These are phyloP conservation scores for Seriola aureovittata DNA, from an alignment of 2,113 vertebrate genomes.

Conservation along the genomic window DNA sequence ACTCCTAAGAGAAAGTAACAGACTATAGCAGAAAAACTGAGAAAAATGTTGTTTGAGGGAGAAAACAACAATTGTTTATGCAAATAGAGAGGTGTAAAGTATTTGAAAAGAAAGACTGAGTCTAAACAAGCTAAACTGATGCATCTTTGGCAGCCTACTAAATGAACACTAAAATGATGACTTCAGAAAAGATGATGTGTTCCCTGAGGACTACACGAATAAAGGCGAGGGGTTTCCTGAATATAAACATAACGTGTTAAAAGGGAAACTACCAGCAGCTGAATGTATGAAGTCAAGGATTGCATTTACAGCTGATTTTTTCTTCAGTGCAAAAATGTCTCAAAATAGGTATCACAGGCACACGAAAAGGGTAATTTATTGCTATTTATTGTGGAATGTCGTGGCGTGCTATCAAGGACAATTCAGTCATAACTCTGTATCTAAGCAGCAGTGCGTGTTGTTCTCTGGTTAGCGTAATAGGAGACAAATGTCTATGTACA, in stretches of 20 bases:
- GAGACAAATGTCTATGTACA: constrained; percentile 63
- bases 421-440: constrained; percentile 49
- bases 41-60: not conserved
- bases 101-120: not conserved
- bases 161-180: constrained; percentile 15
- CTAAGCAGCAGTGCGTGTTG: constrained; percentile 39
- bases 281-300: not conserved
- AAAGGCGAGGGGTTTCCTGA: not conserved
- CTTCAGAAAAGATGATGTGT: not conserved
- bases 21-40: not conserved
- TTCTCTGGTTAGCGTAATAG: constrained; percentile 55
- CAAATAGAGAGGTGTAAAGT: not conserved
- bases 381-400: constrained; percentile 65
- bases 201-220: not conserved
- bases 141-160: constrained; percentile 6
- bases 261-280: constrained; percentile 40
- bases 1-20: not conserved
- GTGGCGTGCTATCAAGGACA: constrained; percentile 60
- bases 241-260: constrained; percentile 13
- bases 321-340: constrained; percentile 17
- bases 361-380: constrained; percentile 60
- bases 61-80: not conserved
- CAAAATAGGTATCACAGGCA: constrained; percentile 17
- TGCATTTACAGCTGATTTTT: constrained; percentile 17
- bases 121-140: constrained; percentile 7